These are phyloP conservation scores for Apostichopus parvimensis DNA, from an alignment of 35 echinoderm and acorn worm genomes.

Conservation along the genomic window DNA sequence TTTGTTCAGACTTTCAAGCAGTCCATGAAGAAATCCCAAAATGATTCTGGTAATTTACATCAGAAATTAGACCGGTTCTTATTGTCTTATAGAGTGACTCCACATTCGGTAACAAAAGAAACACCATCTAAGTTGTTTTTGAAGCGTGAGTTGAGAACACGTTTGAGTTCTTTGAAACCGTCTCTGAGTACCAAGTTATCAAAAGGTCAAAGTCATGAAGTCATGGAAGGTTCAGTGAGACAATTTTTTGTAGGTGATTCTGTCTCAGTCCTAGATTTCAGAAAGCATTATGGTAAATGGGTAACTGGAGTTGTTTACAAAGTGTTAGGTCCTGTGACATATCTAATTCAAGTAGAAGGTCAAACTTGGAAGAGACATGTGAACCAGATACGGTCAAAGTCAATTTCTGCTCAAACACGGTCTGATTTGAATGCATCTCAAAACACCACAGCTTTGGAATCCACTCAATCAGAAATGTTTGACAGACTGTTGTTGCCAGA, in stretches of 20 bases:
- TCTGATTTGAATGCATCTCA: too few relatives aligned
- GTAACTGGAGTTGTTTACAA: not conserved
- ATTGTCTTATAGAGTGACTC: not conserved
- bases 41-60: not conserved
- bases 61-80: not conserved
- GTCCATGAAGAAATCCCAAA: not conserved
- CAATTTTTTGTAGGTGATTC: not conserved
- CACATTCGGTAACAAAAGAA: not conserved
- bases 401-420: too few relatives aligned
- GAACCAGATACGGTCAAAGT: not conserved
- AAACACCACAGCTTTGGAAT: not conserved
- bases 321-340: constrained; percentile 8
- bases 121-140: constrained; percentile 11
- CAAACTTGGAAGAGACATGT: constrained; percentile 19
- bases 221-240: not conserved
- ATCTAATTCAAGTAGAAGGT: constrained; percentile 12
- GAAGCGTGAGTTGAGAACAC: constrained; percentile 10
- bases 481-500: not conserved
- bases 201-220: not conserved
- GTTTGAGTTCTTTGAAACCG: not conserved
- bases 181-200: not conserved
- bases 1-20: too few relatives aligned
- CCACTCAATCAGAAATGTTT: not conserved
- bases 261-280: not conserved
- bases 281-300: not conserved